These are phyloP conservation scores for Phrixothrix hirtus DNA, from an alignment of 2,888 invertebrate genomes.

Conservation along the genomic window DNA sequence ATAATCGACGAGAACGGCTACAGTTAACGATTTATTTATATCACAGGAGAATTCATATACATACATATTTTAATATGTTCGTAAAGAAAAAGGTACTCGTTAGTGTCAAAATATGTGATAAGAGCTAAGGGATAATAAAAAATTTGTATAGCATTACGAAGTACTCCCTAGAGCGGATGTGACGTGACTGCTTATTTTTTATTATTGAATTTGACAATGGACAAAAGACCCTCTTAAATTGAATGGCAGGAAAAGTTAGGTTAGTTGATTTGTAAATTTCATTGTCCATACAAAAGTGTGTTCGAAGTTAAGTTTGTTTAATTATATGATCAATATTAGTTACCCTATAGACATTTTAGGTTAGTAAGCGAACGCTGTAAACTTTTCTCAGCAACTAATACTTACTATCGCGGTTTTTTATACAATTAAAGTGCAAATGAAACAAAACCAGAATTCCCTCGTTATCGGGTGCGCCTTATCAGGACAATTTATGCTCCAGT, in stretches of 20 bases:
- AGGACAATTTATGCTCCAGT: conserved; percentile 51
- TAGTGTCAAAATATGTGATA: conserved; percentile 2
- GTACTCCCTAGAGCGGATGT: conserved; percentile 18
- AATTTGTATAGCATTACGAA: conserved; percentile 16
- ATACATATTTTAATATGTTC: neutral
- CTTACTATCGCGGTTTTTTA: conserved; percentile 21
- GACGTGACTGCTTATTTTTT: conserved; percentile 27
- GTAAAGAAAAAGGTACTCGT: conserved; percentile 1
- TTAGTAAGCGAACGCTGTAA: conserved; percentile 1
- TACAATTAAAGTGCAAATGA: conserved; percentile 33
- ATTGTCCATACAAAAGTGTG: conserved; percentile 5
- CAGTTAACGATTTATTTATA: too few relatives aligned
- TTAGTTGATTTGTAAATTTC: conserved; percentile 21
- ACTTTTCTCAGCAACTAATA: conserved; percentile 7
- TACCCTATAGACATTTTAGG: too few relatives aligned
- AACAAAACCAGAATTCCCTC: conserved; percentile 29
- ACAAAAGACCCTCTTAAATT: conserved; percentile 27
- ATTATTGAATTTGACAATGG: conserved; percentile 28
- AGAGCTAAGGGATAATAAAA: conserved; percentile 11
- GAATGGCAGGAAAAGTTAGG: conserved; percentile 12
- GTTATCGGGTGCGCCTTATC: conserved; percentile 44
- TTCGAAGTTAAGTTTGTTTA: conserved; percentile 3
- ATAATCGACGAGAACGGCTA: too few relatives aligned
- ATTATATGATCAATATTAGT: too few relatives aligned
- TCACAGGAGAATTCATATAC: neutral